phyloP scores from a whole-genome alignment of 2,113 vertebrate species.

The Mustela nigripes region DNA sequence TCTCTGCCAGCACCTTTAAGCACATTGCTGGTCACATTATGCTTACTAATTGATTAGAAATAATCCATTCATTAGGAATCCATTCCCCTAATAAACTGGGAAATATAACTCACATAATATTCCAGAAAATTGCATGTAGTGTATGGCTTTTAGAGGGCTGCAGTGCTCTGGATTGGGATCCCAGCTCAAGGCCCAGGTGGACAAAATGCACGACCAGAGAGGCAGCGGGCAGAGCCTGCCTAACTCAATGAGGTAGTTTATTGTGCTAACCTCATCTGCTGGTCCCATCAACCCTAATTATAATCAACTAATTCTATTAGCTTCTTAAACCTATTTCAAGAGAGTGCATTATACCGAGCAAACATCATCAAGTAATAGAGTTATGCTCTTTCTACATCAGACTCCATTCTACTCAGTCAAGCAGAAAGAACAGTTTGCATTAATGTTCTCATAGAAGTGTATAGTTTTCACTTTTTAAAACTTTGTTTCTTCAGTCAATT shows the following conservation, averaged over 20 bases:
- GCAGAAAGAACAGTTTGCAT: conserved; percentile 77
- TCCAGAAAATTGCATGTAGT: neutral
- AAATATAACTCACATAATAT: neutral
- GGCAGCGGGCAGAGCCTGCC: conserved; percentile 58
- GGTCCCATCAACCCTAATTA: conserved; percentile 84
- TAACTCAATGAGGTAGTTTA: conserved; percentile 71
- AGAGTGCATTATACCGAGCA: conserved; percentile 79
- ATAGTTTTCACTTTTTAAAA: conserved; percentile 58
- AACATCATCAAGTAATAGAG: conserved; percentile 72
- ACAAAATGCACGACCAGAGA: conserved; percentile 64
- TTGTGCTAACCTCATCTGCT: conserved; percentile 75
- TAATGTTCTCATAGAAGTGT: conserved; percentile 73
- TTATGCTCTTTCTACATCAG: conserved; percentile 75
- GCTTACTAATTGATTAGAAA: neutral
- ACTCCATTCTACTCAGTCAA: conserved; percentile 68
- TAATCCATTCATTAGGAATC: neutral
- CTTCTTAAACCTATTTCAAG: conserved; percentile 85
- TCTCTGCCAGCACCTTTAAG: neutral
- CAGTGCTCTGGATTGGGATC: conserved; percentile 44
- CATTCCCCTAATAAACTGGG: neutral
- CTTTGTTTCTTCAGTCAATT: conserved; percentile 61
- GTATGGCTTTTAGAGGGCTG: conserved; percentile 41
- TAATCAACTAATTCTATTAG: conserved; percentile 86
- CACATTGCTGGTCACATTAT: neutral
- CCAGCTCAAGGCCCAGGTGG: conserved; percentile 57